These are phyloP conservation scores for Machimus rusticus DNA, from an alignment of 2,888 invertebrate genomes.

Conservation along the genomic window DNA sequence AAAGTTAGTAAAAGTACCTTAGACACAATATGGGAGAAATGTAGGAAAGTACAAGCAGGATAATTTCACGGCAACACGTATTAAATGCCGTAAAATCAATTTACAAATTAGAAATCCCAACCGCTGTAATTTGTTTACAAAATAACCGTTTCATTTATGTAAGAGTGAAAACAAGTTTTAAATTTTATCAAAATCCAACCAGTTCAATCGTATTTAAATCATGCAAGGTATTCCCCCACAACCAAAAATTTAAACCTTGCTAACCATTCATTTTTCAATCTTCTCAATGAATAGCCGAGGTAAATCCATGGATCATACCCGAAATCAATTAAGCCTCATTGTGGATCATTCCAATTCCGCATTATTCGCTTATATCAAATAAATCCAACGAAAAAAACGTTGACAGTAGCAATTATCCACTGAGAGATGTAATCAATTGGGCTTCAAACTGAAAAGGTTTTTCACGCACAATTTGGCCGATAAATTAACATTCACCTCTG, in stretches of 20 bases:
- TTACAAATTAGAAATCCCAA: not conserved
- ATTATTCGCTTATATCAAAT: not conserved
- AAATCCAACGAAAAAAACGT: not conserved
- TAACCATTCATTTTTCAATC: not conserved
- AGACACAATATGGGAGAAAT: not conserved
- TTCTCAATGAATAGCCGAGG: not conserved
- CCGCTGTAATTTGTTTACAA: not conserved
- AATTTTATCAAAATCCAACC: not conserved
- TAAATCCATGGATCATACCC: not conserved
- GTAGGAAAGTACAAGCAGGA: not conserved
- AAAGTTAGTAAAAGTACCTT: not conserved
- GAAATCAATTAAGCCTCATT: not conserved
- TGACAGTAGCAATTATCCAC: not conserved
- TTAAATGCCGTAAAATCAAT: not conserved
- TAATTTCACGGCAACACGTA: not conserved
- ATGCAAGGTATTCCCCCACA: not conserved
- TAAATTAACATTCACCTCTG: not conserved
- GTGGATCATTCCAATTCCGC: not conserved
- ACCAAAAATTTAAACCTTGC: not conserved
- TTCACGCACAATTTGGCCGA: not conserved
- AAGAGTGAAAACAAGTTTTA: not conserved
- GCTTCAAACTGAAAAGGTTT: not conserved
- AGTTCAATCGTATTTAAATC: not conserved
- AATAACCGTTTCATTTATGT: not conserved
- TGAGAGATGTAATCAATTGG: not conserved